Conservation (phyloP, 2,888 invertebrate species). For the Macrosiphum euphorbiae region DNA sequence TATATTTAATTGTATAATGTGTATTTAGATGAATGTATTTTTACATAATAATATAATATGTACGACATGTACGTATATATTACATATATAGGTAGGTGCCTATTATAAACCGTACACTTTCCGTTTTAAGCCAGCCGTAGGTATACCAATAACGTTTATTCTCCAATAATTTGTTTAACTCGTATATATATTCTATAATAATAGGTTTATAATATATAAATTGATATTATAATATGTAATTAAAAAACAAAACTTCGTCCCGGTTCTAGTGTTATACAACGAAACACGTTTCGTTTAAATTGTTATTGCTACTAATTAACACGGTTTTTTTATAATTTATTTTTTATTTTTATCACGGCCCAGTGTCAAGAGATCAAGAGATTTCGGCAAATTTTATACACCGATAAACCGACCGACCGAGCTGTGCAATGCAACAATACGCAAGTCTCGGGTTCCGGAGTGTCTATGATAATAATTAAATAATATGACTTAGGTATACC, state of each 20-base stretch:
- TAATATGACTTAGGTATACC: neutral
- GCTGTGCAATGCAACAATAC: neutral
- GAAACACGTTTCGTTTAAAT: slow-evolving; percentile 24
- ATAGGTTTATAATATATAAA: neutral
- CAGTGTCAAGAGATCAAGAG: slow-evolving; percentile 40
- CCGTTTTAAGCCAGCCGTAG: neutral
- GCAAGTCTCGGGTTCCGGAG: neutral
- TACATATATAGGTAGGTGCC: too few relatives aligned
- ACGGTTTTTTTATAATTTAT: neutral
- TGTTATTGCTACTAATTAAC: slow-evolving; percentile 61
- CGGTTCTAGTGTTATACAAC: neutral
- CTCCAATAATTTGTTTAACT: neutral
- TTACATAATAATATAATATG: too few relatives aligned
- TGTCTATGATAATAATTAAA: neutral
- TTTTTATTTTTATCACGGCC: slow-evolving; percentile 17
- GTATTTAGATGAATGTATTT: too few relatives aligned
- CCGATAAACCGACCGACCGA: slow-evolving; percentile 11
- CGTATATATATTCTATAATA: neutral
- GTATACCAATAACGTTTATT: slow-evolving; percentile 14
- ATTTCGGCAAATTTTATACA: slow-evolving; percentile 47
- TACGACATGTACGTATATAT: too few relatives aligned
- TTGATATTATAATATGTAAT: neutral
- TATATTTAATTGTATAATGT: too few relatives aligned
- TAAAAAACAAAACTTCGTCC: neutral
- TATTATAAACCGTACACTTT: neutral